phyloP scores from a whole-genome alignment of 2,888 invertebrate genomes.

The Apoda limacodes region DNA sequence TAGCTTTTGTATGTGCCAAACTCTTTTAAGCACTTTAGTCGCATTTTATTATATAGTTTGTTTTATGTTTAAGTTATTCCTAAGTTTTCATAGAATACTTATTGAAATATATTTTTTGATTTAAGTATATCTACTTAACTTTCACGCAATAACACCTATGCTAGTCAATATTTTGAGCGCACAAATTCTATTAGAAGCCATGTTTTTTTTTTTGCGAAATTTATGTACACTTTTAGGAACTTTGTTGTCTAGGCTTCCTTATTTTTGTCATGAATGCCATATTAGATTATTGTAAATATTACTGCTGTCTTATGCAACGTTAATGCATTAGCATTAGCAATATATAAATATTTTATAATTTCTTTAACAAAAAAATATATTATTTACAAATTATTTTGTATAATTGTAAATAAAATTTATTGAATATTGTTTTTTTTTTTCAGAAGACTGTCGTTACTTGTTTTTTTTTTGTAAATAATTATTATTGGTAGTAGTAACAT shows the following conservation, averaged over 20 bases:
- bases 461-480: slow-evolving; percentile 28
- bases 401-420: slow-evolving; percentile 41
- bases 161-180: slow-evolving; percentile 65
- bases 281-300: slow-evolving; percentile 54
- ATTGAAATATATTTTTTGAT: slow-evolving; percentile 11
- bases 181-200: slow-evolving; percentile 39
- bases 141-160: slow-evolving; percentile 67
- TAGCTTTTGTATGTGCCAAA: slow-evolving; percentile 64
- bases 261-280: slow-evolving; percentile 59
- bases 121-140: slow-evolving; percentile 13
- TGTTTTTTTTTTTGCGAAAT: slow-evolving; percentile 24
- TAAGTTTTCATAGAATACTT: slow-evolving; percentile 40
- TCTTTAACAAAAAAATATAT: slow-evolving; percentile 35
- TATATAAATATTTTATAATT: slow-evolving; percentile 38
- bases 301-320: slow-evolving; percentile 48
- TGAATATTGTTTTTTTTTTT: slow-evolving; percentile 24
- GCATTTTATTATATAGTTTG: slow-evolving; percentile 47
- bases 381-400: slow-evolving; percentile 55
- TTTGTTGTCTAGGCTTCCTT: slow-evolving; percentile 33
- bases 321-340: slow-evolving; percentile 32
- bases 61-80: slow-evolving; percentile 44
- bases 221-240: slow-evolving; percentile 22
- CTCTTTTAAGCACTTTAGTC: slow-evolving; percentile 48
- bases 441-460: slow-evolving; percentile 62
- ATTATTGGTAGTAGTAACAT: background rate